phyloP scores from a whole-genome alignment of 2,888 invertebrate species.

The Catocala nupta region DNA sequence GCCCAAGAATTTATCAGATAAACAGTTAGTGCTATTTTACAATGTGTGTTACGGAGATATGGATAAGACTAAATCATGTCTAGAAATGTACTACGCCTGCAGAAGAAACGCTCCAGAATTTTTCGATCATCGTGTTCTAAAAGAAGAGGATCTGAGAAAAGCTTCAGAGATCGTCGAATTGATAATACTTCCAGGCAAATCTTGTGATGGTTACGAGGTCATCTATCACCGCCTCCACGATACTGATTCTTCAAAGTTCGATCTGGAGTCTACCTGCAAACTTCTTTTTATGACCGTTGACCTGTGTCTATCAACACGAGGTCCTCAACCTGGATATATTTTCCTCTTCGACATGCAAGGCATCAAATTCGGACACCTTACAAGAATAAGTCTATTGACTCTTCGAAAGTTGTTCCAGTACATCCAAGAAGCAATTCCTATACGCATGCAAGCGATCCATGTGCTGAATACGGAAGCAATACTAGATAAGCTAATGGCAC shows the following conservation, averaged over 20 bases:
- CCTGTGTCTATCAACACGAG: constrained; percentile 69
- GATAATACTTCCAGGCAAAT: constrained; percentile 9
- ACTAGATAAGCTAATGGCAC: constrained; percentile 12
- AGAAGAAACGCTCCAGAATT: constrained; percentile 88
- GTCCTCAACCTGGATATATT: constrained; percentile 82
- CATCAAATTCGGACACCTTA: constrained; percentile 78
- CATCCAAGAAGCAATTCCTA: constrained; percentile 86
- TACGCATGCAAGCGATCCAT: constrained; percentile 85
- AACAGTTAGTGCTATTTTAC: constrained; percentile 89
- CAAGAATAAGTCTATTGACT: constrained; percentile 71
- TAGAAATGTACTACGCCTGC: constrained; percentile 88
- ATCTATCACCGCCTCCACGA: constrained; percentile 9
- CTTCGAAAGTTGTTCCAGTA: constrained; percentile 84
- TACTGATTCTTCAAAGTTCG: constrained; percentile 9
- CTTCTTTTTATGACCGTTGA: constrained; percentile 20
- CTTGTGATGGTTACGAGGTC: constrained; percentile 15
- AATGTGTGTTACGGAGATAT: constrained; percentile 89
- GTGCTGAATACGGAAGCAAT: constrained; percentile 76
- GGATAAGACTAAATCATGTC: constrained; percentile 88
- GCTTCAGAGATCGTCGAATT: constrained; percentile 73
- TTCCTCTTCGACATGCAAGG: constrained; percentile 87
- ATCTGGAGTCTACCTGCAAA: constrained; percentile 3
- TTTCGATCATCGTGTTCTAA: constrained; percentile 87
- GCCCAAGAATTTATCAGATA: constrained; percentile 84
- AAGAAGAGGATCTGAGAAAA: constrained; percentile 79